Evolutionary conservation across 2,888 invertebrate species (phyloP).

Genomic region (Pandemis heparana): DNA sequence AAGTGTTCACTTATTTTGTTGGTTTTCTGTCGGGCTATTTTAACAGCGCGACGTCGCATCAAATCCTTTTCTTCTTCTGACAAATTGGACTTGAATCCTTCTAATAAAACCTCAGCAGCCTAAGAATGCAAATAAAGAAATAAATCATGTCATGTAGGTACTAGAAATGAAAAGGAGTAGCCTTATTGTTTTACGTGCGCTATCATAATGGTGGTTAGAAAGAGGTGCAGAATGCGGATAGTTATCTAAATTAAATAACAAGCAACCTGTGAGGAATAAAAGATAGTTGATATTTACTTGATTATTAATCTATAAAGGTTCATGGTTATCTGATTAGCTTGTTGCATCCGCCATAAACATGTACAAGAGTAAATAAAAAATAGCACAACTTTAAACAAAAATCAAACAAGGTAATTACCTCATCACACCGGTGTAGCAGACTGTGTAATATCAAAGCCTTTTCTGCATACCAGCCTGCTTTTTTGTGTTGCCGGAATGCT

Average conservation of each 20-base stretch:
- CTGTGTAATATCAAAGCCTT: conserved; percentile 87
- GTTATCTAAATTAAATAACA: too few species aligned
- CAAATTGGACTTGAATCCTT: conserved; percentile 69
- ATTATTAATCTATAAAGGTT: too few species aligned
- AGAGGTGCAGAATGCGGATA: too few species aligned
- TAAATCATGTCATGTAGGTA: background rate
- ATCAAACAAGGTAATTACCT: conserved; percentile 54
- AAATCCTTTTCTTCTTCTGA: conserved; percentile 64
- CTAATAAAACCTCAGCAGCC: conserved; percentile 77
- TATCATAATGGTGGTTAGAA: too few species aligned
- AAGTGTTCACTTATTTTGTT: conserved; percentile 55
- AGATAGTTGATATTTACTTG: too few species aligned
- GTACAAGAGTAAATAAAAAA: background rate
- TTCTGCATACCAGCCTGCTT: conserved; percentile 86
- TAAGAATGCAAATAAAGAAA: conserved; percentile 51
- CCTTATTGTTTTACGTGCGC: too few species aligned
- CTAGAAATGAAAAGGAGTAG: too few species aligned
- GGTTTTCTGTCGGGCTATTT: conserved; percentile 65
- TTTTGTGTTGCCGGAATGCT: conserved; percentile 74
- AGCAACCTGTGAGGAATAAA: too few species aligned
- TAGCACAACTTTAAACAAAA: background rate
- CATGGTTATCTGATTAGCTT: too few species aligned
- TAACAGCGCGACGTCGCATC: conserved; percentile 68
- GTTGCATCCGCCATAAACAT: too few species aligned
- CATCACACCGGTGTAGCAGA: conserved; percentile 54